Evolutionary conservation across 1,140 invertebrate genomes (phyloP), one percentile per base, ranked within the genome.

Genomic region (Sinella curviseta): DNA sequence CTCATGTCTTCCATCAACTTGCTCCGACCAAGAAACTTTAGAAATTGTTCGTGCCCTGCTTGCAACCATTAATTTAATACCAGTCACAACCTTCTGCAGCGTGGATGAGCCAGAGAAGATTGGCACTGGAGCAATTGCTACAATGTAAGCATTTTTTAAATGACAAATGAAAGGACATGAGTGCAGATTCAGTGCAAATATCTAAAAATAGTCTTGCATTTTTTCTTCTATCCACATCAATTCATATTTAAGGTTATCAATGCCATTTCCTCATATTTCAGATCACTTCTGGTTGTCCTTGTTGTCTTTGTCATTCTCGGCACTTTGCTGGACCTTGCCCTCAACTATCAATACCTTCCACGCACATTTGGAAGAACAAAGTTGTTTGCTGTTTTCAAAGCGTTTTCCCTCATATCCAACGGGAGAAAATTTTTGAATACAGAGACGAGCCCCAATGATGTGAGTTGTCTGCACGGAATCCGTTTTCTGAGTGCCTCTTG

Each of bases 391-490:
- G 12, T 60, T n/a, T 60, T 76, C 12, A 12, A 20, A n/a, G 73
- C 73, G 14, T 75, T 75, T 26, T 75, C 73, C 14, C 14, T 75
- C 20, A 17, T 14, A 14, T 4, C 73, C 36, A 75, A 75, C 24
- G 35, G 33, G n/a, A 75, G 26, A 28, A 75, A 75, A 26, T 75
- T 36, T 14, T 17, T 39, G 26, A 75, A 34, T 34, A 75, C 73
- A 8, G 26, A 39, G 35, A 16, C 2, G 1, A 39, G 34, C 14
- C 0, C 77, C 1, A 74, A 77, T 1, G 35, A 60, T 28, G n/a
- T 81, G 26, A 54, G 76, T 24, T 81, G 70, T 57, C 31, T 81
- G n/a, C 70, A 81, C 74, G 80, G 80, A n/a, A 79, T 81, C 17
- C 67, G 80, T 8, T 75, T 81, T 36, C 74, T 81, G 8, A 79